phyloP scores from a whole-genome alignment of 2,888 invertebrate genomes.

The Phasia obesa region DNA sequence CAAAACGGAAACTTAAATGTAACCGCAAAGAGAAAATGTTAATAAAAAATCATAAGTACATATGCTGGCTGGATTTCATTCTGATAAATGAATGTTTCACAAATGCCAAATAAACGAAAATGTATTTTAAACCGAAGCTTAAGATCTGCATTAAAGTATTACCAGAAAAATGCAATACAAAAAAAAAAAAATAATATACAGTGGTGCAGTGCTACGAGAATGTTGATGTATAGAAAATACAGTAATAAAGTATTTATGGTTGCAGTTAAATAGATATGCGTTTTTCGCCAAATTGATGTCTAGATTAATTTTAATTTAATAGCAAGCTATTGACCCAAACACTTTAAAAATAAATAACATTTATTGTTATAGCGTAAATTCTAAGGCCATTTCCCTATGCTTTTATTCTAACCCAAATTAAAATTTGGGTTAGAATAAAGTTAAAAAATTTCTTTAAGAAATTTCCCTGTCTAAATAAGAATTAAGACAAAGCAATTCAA shows the following conservation, averaged over 20 bases:
- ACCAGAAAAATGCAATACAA: neutral
- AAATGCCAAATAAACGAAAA: conserved; percentile 50
- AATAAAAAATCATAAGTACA: conserved; percentile 15
- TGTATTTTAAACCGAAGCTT: conserved; percentile 22
- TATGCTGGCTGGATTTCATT: conserved; percentile 33
- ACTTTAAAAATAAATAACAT: too few relatives aligned
- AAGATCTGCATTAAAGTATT: conserved; percentile 14
- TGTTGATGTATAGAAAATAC: neutral
- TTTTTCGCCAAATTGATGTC: too few relatives aligned
- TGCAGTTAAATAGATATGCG: too few relatives aligned
- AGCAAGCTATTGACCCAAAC: too few relatives aligned
- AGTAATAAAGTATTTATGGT: neutral
- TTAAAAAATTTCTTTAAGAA: too few relatives aligned
- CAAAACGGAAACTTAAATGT: conserved; percentile 66
- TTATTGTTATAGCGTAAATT: too few relatives aligned
- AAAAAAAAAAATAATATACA: neutral
- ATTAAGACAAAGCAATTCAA: too few relatives aligned
- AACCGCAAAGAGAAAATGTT: conserved; percentile 51
- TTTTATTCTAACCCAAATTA: too few relatives aligned
- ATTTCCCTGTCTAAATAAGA: too few relatives aligned
- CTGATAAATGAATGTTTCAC: conserved; percentile 20
- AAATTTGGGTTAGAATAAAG: too few relatives aligned
- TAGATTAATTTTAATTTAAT: too few relatives aligned
- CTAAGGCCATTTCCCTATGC: too few relatives aligned
- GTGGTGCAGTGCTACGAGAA: neutral